phyloP scores from a whole-genome alignment of 2,113 vertebrate genomes.

The Thunnus maccoyii region DNA sequence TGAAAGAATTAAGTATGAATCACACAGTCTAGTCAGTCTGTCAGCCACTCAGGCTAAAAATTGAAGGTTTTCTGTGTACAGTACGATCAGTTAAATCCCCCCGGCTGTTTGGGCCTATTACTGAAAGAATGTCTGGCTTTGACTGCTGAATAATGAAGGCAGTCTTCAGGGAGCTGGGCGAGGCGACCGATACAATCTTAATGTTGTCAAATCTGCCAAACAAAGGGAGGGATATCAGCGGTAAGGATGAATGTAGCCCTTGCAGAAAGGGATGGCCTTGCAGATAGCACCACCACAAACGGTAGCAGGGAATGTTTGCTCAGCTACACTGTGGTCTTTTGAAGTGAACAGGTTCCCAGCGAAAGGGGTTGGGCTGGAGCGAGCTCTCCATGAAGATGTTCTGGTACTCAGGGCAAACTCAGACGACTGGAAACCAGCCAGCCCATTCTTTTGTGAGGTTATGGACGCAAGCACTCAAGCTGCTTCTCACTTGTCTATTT shows the following conservation, averaged over 20 bases:
- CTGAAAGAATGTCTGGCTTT: slow-evolving; percentile 64
- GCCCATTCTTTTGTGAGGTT: background rate
- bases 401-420: background rate
- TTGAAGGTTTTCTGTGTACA: slow-evolving; percentile 46
- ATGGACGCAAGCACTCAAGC: background rate
- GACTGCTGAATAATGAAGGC: slow-evolving; percentile 69
- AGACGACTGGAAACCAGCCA: slow-evolving; percentile 31
- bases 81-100: slow-evolving; percentile 47
- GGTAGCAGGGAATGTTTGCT: background rate
- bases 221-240: slow-evolving; percentile 57
- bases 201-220: slow-evolving; percentile 71
- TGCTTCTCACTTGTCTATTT: background rate
- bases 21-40: slow-evolving; percentile 31
- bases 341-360: slow-evolving; percentile 1
- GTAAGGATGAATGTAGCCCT: slow-evolving; percentile 38
- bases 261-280: slow-evolving; percentile 29
- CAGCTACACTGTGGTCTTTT: background rate
- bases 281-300: slow-evolving; percentile 11
- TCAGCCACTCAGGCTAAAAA: slow-evolving; percentile 18
- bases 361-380: background rate
- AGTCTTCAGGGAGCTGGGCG: slow-evolving; percentile 51
- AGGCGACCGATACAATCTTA: slow-evolving; percentile 71
- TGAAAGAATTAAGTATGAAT: slow-evolving; percentile 44
- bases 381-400: background rate
- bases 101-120: slow-evolving; percentile 60